phyloP scores from a whole-genome alignment of 2,888 invertebrate species.

The Cylloceria caligata region DNA sequence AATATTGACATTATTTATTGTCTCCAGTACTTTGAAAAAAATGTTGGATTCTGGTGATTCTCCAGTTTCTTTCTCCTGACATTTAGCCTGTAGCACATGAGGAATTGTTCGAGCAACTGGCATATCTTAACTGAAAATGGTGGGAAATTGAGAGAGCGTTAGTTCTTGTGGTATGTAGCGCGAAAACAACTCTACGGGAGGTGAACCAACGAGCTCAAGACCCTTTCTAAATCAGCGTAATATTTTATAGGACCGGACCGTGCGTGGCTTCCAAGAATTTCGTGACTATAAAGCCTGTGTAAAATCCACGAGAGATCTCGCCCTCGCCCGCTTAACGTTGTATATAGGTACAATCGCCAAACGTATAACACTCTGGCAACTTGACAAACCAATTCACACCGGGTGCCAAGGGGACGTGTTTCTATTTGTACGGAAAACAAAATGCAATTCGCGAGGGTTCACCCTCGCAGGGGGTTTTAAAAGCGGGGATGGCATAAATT shows the following conservation, averaged over 20 bases:
- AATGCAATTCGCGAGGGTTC: constrained; percentile 70
- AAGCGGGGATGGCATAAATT: not conserved
- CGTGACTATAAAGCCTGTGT: constrained; percentile 51
- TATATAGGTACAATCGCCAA: constrained; percentile 57
- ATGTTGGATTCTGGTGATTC: constrained; percentile 22
- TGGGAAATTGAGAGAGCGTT: not conserved
- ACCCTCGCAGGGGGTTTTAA: not conserved
- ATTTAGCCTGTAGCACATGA: constrained; percentile 10
- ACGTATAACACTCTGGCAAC: constrained; percentile 79
- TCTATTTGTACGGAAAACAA: constrained; percentile 82
- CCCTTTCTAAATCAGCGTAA: constrained; percentile 71
- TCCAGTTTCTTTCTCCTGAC: not conserved
- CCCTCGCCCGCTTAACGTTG: constrained; percentile 37
- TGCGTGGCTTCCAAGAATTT: constrained; percentile 56
- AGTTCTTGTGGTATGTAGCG: not conserved
- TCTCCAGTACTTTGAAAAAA: constrained; percentile 32
- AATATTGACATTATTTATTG: constrained; percentile 26
- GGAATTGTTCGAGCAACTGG: not conserved
- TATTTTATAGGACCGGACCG: constrained; percentile 74
- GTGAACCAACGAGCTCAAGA: constrained; percentile 26
- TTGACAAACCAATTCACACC: constrained; percentile 83
- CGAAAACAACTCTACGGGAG: constrained; percentile 25
- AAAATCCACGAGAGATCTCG: constrained; percentile 56
- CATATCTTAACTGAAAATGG: constrained; percentile 21
- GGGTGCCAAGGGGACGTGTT: constrained; percentile 82